phyloP scores from a whole-genome alignment of 2,797 vertebrate genomes.

The Takifugu ocellatus region DNA sequence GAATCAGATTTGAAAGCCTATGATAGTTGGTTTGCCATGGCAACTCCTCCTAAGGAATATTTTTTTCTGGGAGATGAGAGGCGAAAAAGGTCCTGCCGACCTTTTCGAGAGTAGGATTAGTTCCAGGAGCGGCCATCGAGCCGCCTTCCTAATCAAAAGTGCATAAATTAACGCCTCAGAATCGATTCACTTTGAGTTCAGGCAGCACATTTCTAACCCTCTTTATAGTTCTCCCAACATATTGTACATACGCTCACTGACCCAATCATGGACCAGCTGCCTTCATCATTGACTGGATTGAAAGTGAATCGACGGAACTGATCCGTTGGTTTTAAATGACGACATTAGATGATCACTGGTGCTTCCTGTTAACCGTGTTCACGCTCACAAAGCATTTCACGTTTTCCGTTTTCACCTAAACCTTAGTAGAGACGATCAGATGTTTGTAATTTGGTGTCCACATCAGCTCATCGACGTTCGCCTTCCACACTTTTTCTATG shows the following conservation, averaged over 20 bases:
- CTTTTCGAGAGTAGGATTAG: constrained; percentile 36
- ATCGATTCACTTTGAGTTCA: constrained; percentile 56
- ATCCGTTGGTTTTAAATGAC: constrained; percentile 57
- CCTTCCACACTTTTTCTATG: constrained; percentile 37
- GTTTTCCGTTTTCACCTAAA: constrained; percentile 32
- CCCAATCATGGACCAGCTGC: constrained; percentile 18
- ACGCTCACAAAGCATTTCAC: constrained; percentile 2
- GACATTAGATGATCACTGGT: constrained; percentile 74
- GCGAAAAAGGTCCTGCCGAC: constrained; percentile 43
- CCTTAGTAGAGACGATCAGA: constrained; percentile 42
- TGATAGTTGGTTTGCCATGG: constrained; percentile 38
- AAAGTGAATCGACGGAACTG: constrained; percentile 45
- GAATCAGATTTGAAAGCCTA: constrained; percentile 18
- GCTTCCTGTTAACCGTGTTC: constrained; percentile 73
- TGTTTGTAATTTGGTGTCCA: constrained; percentile 31
- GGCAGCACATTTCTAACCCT: constrained; percentile 40
- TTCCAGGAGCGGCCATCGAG: constrained; percentile 39
- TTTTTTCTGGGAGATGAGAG: constrained; percentile 34
- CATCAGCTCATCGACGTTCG: constrained; percentile 44
- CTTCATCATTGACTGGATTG: constrained; percentile 39
- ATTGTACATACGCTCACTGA: constrained; percentile 42
- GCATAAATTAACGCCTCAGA: constrained; percentile 29
- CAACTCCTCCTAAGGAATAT: constrained; percentile 60
- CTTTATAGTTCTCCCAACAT: constrained; percentile 39
- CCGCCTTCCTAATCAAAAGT: constrained; percentile 44